Percentiles rank a stretch among this genome's conserved stretches.
phyloP scores from a whole-genome alignment of 2,797 vertebrate genomes.

The Brachyrhaphis roseni region DNA sequence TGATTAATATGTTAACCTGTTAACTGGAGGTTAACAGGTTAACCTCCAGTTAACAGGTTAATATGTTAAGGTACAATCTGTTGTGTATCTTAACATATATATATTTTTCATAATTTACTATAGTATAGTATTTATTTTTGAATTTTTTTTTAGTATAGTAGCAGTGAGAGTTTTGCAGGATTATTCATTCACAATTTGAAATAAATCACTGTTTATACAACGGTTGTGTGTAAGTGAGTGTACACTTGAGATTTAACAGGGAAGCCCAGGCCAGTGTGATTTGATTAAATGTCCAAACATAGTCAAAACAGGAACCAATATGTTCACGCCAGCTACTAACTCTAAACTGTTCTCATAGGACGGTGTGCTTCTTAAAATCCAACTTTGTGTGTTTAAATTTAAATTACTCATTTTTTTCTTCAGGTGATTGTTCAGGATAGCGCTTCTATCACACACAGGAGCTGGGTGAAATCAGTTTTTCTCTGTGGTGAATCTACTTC shows the following conservation, averaged over 20 bases:
- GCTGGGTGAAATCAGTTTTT: neutral
- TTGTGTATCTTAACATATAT: neutral
- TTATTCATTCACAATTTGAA: neutral
- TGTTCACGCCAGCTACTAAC: neutral
- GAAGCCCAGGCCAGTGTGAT: neutral
- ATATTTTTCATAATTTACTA: neutral
- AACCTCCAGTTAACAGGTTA: no score
- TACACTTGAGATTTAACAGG: neutral
- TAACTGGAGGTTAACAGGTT: no score
- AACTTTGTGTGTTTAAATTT: neutral
- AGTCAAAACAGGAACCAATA: neutral
- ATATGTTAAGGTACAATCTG: neutral
- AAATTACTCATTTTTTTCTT: neutral
- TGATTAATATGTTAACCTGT: neutral
- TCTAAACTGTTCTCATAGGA: neutral
- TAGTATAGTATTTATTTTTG: neutral
- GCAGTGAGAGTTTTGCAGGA: neutral
- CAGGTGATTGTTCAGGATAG: neutral
- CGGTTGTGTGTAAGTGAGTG: neutral
- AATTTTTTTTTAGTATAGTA: neutral
- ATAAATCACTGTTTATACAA: neutral
- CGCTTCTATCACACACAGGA: neutral
- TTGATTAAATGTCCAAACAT: neutral
- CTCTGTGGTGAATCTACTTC: neutral
- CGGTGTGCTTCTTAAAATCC: neutral